Conservation (phyloP, 2,797 vertebrate species). For the Austrolebias charrua region DNA sequence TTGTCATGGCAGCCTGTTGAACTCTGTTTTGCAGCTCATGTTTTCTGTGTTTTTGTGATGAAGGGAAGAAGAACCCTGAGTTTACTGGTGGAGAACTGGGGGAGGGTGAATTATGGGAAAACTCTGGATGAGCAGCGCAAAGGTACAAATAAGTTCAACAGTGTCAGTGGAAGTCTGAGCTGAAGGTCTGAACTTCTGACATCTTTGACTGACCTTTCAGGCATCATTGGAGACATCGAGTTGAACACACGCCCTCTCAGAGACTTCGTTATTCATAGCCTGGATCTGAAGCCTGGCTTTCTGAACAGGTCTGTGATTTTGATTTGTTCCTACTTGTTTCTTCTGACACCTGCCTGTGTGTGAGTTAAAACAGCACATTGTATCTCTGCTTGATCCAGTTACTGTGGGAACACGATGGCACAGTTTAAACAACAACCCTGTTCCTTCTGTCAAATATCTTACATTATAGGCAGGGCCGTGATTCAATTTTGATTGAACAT, state of each 20-base stretch:
- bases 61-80: slow-evolving; percentile 85
- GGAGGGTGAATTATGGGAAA: slow-evolving; percentile 89
- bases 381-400: slow-evolving; percentile 34
- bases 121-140: slow-evolving; percentile 87
- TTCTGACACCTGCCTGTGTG: slow-evolving; percentile 44
- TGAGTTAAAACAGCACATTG: slow-evolving; percentile 44
- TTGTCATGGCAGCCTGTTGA: neutral
- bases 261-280: slow-evolving; percentile 87
- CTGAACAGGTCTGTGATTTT: slow-evolving; percentile 83
- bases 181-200: slow-evolving; percentile 9
- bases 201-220: slow-evolving; percentile 71
- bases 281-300: slow-evolving; percentile 90
- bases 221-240: slow-evolving; percentile 88
- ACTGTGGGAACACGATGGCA: slow-evolving; percentile 22
- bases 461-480: neutral
- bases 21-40: slow-evolving; percentile 7
- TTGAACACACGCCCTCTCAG: slow-evolving; percentile 83
- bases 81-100: slow-evolving; percentile 90
- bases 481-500: too few relatives aligned
- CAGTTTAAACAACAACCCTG: slow-evolving; percentile 19
- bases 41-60: slow-evolving; percentile 29
- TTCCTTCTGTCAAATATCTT: slow-evolving; percentile 9
- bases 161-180: slow-evolving; percentile 4
- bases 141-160: slow-evolving; percentile 72
- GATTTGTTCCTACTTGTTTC: slow-evolving; percentile 31